Conservation (phyloP, 92 coral and sea anemone genomes). For the Galaxea fascicularis region DNA sequence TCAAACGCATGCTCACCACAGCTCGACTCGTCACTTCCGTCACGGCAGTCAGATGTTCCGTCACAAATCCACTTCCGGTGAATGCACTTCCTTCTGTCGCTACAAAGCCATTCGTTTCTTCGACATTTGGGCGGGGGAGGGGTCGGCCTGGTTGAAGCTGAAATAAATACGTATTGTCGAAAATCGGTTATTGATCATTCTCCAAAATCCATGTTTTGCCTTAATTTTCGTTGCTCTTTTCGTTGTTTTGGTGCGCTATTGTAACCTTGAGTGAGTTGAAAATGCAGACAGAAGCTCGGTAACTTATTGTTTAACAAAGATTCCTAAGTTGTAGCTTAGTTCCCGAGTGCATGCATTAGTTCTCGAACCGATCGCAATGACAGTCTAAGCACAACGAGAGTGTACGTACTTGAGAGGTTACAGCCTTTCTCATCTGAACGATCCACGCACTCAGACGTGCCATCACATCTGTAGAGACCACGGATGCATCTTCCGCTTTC, state of each 20-base stretch:
- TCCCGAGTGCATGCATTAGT: too few species aligned
- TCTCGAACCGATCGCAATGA: too few species aligned
- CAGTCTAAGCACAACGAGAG: too few species aligned
- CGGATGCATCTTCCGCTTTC: conserved; percentile 70
- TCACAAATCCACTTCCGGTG: conserved; percentile 90
- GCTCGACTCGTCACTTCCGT: conserved; percentile 82
- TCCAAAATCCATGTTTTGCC: too few species aligned
- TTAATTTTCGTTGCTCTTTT: too few species aligned
- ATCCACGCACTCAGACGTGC: conserved; percentile 55
- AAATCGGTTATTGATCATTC: background rate
- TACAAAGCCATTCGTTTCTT: conserved; percentile 58
- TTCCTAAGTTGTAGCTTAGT: too few species aligned
- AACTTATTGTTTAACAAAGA: too few species aligned
- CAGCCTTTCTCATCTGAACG: conserved; percentile 58
- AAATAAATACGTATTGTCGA: background rate
- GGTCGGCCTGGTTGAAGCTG: conserved; percentile 19
- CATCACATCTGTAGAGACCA: conserved; percentile 68
- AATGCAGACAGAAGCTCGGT: too few species aligned
- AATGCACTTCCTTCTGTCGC: conserved; percentile 65
- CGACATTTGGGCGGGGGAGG: conserved; percentile 51
- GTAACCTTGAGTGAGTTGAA: too few species aligned
- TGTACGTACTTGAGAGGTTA: conserved; percentile 20
- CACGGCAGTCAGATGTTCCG: conserved; percentile 78
- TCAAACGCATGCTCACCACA: conserved; percentile 76
- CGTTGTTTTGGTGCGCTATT: too few species aligned